Conservation (phyloP, 2,888 invertebrate species). For the Melolontha melolontha region DNA sequence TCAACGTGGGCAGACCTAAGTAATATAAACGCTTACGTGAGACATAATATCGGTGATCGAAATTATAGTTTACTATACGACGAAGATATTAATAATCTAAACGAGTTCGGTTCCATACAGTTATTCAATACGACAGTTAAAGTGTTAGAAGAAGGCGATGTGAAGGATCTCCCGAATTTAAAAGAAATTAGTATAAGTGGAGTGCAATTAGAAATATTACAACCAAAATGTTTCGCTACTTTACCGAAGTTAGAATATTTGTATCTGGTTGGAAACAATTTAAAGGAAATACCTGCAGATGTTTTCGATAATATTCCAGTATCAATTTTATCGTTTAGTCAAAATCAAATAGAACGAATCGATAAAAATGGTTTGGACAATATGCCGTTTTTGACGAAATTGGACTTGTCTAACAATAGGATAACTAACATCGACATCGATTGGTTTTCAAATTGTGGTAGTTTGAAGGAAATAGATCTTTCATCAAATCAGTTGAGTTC, state of each 20-base stretch:
- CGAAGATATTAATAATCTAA: conserved; percentile 12
- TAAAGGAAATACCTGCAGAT: neutral
- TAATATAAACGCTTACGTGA: conserved; percentile 8
- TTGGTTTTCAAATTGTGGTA: conserved; percentile 11
- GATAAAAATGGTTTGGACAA: conserved; percentile 2
- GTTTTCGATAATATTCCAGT: conserved; percentile 17
- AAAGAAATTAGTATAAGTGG: conserved; percentile 10
- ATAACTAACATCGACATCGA: conserved; percentile 9
- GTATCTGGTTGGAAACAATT: neutral
- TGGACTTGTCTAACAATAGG: conserved; percentile 17
- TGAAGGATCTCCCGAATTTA: conserved; percentile 17
- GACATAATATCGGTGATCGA: neutral
- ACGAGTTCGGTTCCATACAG: neutral
- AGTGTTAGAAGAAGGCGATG: neutral
- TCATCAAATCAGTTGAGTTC: conserved; percentile 12
- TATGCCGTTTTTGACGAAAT: neutral
- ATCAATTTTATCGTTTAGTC: neutral
- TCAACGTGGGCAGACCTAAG: neutral
- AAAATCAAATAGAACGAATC: conserved; percentile 17
- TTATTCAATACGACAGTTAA: conserved; percentile 7
- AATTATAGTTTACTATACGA: neutral
- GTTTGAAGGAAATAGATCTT: conserved; percentile 12
- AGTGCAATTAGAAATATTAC: neutral
- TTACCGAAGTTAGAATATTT: conserved; percentile 14
- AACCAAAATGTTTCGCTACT: conserved; percentile 16